Evolutionary conservation across 2,888 invertebrate genomes (phyloP), one percentile per base, ranked within the genome.

Genomic region (Caenorhabditis panamensis): DNA sequence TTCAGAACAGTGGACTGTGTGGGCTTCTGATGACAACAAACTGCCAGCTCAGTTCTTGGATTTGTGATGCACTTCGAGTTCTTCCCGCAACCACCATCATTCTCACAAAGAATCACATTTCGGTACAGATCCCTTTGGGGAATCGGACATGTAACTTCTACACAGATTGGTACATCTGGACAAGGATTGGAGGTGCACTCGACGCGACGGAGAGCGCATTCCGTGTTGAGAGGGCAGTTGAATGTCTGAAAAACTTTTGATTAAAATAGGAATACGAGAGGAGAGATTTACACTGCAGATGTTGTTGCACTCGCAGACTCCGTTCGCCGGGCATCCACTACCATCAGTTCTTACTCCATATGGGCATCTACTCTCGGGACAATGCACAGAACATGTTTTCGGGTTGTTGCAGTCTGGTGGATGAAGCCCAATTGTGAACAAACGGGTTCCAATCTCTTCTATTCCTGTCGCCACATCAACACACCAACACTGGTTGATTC

Each of bases 361-460:
- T 3, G 81, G 76, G 71, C 84, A 84, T 4, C 37, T 49, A n/a
- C 44, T 58, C 1, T 71, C 56, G 9, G 66, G 56, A 49, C 86
- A 86, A 16, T 73, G 49, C 11, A 67, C 68, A 1, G 73, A 49
- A 63, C 89, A 89, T 13, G 44, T 58, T 20, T 79, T 79, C 6
- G 85, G 80, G 13, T 81, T 20, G 44, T 84, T 58, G 62, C 88
- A 88, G 56, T 84, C 79, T 4, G 84, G 82, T 8, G 77, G 67
- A 9, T 61, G 64, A 2, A 83, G 67, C 9, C 73, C 80, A 51
- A 73, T 61, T 2, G 80, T 71, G 37, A 71, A 72, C 41, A 72
- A 62, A 18, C 86, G 31, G 2, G 88, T 89, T 44, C 89, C 89
- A 28, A 72, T 73, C 36, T 84, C 47, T 71, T 89, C 89, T 2